These are phyloP conservation scores for Rhineura floridana DNA, from an alignment of 2,113 vertebrate species.

Conservation along the genomic window DNA sequence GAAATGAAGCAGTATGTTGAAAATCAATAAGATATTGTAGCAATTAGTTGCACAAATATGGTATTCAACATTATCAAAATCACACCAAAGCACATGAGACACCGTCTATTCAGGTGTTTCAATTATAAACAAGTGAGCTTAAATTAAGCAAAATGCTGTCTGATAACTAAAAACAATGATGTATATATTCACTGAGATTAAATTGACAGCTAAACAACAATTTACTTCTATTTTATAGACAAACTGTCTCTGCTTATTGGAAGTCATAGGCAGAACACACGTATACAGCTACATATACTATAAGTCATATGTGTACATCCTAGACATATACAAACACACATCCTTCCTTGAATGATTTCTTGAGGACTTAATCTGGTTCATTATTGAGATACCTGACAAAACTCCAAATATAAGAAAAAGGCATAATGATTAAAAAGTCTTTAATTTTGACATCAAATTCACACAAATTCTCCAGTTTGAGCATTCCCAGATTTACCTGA, in stretches of 20 bases:
- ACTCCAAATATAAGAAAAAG: not conserved
- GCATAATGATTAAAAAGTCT: not conserved
- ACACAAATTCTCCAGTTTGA: too few relatives aligned
- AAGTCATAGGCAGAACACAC: not conserved
- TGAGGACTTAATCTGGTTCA: not conserved
- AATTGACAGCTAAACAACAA: not conserved
- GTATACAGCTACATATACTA: not conserved
- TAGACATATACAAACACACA: not conserved
- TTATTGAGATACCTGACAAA: not conserved
- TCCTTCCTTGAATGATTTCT: not conserved
- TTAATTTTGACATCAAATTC: not conserved
- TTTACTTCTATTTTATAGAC: not conserved
- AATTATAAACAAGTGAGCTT: conserved; percentile 21
- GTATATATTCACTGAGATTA: not conserved
- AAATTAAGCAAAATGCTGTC: conserved; percentile 8
- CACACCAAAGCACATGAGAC: not conserved
- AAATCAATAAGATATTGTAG: conserved; percentile 37
- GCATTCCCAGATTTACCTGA: too few relatives aligned
- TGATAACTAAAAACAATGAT: conserved; percentile 10
- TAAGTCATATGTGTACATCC: not conserved
- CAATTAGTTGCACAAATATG: conserved; percentile 28
- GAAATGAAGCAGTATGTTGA: conserved; percentile 34
- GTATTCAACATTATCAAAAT: conserved; percentile 25
- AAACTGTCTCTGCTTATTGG: not conserved
- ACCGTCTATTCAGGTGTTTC: not conserved